phyloP scores from a whole-genome alignment of 2,888 invertebrate genomes.

The Synergus gifuensis region DNA sequence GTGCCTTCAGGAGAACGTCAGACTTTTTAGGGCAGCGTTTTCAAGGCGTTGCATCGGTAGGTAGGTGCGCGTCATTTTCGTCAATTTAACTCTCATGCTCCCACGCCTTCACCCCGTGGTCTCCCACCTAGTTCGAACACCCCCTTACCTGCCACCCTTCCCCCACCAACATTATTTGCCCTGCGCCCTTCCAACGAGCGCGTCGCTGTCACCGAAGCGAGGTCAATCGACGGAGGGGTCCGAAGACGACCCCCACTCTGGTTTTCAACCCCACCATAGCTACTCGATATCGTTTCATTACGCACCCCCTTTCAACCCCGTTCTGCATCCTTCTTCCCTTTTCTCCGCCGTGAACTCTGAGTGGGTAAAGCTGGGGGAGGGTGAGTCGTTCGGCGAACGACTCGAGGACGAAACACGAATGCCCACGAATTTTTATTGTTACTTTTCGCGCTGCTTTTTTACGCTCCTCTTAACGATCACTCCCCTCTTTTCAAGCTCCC shows the following conservation, averaged over 20 bases:
- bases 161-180: slow-evolving; percentile 48
- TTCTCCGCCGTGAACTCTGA: slow-evolving; percentile 35
- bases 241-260: slow-evolving; percentile 61
- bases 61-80: slow-evolving; percentile 72
- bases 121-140: slow-evolving; percentile 27
- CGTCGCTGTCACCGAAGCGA: slow-evolving; percentile 70
- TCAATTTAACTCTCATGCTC: slow-evolving; percentile 69
- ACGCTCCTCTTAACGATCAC: slow-evolving; percentile 69
- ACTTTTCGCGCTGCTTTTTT: slow-evolving; percentile 73
- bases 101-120: slow-evolving; percentile 32
- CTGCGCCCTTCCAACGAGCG: slow-evolving; percentile 50
- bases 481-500: not conserved
- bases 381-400: slow-evolving; percentile 52
- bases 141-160: slow-evolving; percentile 50
- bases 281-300: slow-evolving; percentile 77
- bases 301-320: slow-evolving; percentile 65
- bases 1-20: slow-evolving; percentile 31
- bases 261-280: slow-evolving; percentile 62
- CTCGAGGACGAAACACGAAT: slow-evolving; percentile 74
- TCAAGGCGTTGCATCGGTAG: slow-evolving; percentile 55
- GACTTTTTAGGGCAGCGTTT: slow-evolving; percentile 56
- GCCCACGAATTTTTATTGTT: slow-evolving; percentile 77
- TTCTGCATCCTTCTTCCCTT: slow-evolving; percentile 42
- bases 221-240: slow-evolving; percentile 75
- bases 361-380: not conserved